These are phyloP conservation scores for Deilephila elpenor DNA, from an alignment of 2,888 invertebrate genomes.

Conservation along the genomic window DNA sequence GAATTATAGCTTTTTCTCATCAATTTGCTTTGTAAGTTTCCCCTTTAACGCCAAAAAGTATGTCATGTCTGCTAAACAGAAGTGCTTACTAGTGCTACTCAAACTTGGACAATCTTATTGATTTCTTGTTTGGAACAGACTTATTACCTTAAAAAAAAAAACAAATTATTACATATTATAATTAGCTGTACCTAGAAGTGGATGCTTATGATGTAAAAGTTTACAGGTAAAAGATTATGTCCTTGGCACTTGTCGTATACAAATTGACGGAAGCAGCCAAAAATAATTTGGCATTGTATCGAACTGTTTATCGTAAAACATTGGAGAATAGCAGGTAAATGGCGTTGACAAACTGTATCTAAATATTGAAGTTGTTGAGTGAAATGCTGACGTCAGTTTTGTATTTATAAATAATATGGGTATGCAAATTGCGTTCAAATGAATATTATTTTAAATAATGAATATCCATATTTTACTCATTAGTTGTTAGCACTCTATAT, in stretches of 20 bases:
- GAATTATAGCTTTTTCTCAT: too few species aligned
- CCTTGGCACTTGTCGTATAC: background rate
- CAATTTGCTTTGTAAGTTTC: too few species aligned
- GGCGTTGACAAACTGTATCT: background rate
- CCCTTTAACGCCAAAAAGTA: too few species aligned
- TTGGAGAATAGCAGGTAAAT: background rate
- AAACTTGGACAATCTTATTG: too few species aligned
- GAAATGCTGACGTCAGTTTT: background rate
- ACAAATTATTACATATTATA: too few species aligned
- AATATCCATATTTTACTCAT: background rate
- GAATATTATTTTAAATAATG: background rate
- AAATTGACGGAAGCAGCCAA: background rate
- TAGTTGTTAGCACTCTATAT: background rate
- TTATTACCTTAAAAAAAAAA: too few species aligned
- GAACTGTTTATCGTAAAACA: background rate
- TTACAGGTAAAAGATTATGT: background rate
- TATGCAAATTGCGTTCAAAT: background rate
- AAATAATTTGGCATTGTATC: constrained; percentile 14
- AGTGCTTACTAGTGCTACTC: too few species aligned
- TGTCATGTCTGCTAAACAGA: too few species aligned
- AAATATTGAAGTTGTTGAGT: background rate
- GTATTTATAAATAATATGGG: background rate
- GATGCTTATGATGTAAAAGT: background rate
- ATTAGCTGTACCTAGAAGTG: too few species aligned
- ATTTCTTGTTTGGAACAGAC: too few species aligned